Conservation (phyloP, 2,113 vertebrate genomes). For the Apus apus region DNA sequence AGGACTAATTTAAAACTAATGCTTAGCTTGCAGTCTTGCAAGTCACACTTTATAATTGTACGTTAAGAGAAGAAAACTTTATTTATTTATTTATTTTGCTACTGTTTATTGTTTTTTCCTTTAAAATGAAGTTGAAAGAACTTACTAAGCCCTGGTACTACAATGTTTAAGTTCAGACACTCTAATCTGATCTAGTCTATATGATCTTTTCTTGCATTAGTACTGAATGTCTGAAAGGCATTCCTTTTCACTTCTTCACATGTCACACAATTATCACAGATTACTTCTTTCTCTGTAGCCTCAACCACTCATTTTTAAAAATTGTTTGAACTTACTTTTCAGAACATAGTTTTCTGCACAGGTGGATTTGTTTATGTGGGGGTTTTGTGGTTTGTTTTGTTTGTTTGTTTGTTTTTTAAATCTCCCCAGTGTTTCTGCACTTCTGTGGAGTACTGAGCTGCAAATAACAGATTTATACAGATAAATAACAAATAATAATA, state of each 20-base stretch:
- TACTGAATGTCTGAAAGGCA: not conserved
- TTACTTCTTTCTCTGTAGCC: not conserved
- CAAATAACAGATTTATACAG: no score
- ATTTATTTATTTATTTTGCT: not conserved
- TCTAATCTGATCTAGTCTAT: not conserved
- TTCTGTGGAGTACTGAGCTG: not conserved
- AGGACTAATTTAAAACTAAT: not conserved
- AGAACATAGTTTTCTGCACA: not conserved
- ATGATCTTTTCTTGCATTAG: not conserved
- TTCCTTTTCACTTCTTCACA: not conserved
- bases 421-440: not conserved
- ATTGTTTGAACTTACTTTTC: not conserved
- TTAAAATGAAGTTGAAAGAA: not conserved
- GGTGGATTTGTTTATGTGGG: not conserved
- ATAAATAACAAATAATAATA: no score
- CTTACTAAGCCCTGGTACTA: not conserved
- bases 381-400: not conserved
- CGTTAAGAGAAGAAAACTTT: not conserved
- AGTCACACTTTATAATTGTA: not conserved
- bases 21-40: accelerated
- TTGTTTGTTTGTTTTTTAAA: not conserved
- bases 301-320: not conserved
- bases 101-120: not conserved
- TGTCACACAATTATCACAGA: not conserved
- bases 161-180: not conserved